These are phyloP conservation scores for Catocala fraxini DNA, from an alignment of 2,888 invertebrate species.

Conservation along the genomic window DNA sequence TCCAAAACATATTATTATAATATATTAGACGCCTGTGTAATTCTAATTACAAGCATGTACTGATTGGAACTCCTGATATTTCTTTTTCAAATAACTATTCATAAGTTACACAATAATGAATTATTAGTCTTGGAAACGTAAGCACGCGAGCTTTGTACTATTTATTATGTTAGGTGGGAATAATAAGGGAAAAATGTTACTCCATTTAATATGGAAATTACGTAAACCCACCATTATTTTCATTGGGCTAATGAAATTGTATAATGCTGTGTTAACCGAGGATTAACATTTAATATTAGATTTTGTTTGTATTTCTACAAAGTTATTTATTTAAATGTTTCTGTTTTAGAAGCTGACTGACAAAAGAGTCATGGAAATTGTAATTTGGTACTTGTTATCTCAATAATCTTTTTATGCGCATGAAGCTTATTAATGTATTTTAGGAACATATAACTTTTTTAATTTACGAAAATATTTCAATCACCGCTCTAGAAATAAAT, in stretches of 20 bases:
- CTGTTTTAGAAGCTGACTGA: no score
- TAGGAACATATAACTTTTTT: no score
- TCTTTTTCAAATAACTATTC: constrained; percentile 30
- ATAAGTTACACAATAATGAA: constrained; percentile 32
- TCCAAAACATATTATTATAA: no score
- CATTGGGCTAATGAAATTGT: constrained; percentile 18
- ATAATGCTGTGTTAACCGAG: not conserved
- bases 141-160: constrained; percentile 25
- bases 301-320: no score
- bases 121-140: constrained; percentile 25
- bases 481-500: no score
- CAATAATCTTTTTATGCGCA: no score
- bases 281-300: constrained; percentile 5
- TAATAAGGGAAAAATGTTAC: constrained; percentile 11
- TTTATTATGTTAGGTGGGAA: not conserved
- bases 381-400: no score
- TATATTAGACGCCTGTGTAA: constrained; percentile 20
- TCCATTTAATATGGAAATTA: constrained; percentile 21
- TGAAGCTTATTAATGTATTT: no score
- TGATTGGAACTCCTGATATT: constrained; percentile 35
- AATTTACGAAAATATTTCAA: no score
- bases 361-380: no score
- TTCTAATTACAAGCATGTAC: constrained; percentile 31
- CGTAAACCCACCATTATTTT: constrained; percentile 2
- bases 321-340: no score